Evolutionary conservation across 2,888 invertebrate species (phyloP).

Genomic region (Synanthedon myopaeformis): DNA sequence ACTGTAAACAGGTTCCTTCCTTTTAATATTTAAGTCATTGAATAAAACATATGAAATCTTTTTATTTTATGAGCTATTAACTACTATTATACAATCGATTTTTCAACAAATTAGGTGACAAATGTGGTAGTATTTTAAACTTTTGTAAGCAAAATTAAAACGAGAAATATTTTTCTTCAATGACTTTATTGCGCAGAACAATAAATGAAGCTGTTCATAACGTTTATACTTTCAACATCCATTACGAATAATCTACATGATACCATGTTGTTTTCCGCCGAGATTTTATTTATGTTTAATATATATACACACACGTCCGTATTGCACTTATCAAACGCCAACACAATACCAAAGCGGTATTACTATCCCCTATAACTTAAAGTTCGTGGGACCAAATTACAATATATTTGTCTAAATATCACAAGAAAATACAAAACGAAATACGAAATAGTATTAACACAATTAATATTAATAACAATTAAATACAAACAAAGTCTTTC

Average conservation of each 20-base stretch:
- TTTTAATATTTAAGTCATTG: too few relatives aligned
- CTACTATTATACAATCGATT: neutral
- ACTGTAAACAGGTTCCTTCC: neutral
- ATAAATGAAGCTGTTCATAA: slow-evolving; percentile 70
- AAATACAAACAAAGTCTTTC: slow-evolving; percentile 54
- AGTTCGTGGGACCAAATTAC: slow-evolving; percentile 65
- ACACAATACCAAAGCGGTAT: slow-evolving; percentile 47
- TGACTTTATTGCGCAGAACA: slow-evolving; percentile 70
- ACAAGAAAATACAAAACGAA: slow-evolving; percentile 71
- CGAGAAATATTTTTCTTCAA: slow-evolving; percentile 58
- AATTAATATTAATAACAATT: slow-evolving; percentile 68
- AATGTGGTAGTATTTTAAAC: too few relatives aligned
- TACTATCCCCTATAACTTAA: slow-evolving; percentile 61
- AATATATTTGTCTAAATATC: slow-evolving; percentile 70
- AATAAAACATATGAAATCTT: too few relatives aligned
- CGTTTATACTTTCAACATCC: slow-evolving; percentile 69
- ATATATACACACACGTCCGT: slow-evolving; percentile 47
- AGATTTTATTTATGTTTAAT: slow-evolving; percentile 56
- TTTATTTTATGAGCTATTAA: neutral
- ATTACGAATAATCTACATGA: slow-evolving; percentile 66
- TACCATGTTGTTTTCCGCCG: slow-evolving; percentile 45
- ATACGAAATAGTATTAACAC: slow-evolving; percentile 67
- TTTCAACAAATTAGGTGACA: neutral
- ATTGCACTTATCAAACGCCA: slow-evolving; percentile 62
- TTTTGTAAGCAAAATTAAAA: slow-evolving; percentile 39